Conservation (phyloP, 2,113 vertebrate genomes). For the Eubucco bourcierii region DNA sequence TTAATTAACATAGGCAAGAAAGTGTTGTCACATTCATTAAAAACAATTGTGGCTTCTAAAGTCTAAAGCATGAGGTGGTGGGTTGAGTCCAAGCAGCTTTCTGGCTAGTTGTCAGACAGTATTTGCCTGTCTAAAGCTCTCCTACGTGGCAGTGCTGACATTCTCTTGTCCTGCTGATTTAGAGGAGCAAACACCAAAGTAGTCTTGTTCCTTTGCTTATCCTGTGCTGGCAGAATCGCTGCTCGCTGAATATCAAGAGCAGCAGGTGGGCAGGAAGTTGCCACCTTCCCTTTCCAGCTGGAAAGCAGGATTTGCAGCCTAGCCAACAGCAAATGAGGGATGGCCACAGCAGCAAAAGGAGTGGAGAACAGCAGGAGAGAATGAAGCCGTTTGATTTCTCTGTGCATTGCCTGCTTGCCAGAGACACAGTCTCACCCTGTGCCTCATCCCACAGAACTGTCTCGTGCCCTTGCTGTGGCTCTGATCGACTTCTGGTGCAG, state of each 20-base stretch:
- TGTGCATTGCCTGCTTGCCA: background rate
- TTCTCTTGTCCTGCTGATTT: background rate
- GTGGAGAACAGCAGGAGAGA: background rate
- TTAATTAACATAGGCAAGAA: background rate
- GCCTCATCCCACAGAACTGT: background rate
- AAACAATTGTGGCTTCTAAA: background rate
- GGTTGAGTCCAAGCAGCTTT: background rate
- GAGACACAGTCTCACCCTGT: background rate
- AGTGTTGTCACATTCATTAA: background rate
- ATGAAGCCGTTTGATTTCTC: background rate
- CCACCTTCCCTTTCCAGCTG: constrained; percentile 14
- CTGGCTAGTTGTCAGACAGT: background rate
- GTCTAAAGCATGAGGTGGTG: background rate
- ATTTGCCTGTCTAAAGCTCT: background rate
- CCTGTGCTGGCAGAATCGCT: background rate
- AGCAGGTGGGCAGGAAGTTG: background rate
- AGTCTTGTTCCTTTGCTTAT: background rate
- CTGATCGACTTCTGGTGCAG: background rate
- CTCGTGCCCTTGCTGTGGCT: background rate
- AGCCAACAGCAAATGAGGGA: background rate
- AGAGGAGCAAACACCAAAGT: background rate
- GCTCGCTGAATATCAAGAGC: background rate
- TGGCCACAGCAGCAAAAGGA: background rate
- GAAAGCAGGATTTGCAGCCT: background rate
- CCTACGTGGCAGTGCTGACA: background rate